Base-by-base conservation (phyloP, 2,797 vertebrate species). In the Ptychadena robeensis region DNA sequence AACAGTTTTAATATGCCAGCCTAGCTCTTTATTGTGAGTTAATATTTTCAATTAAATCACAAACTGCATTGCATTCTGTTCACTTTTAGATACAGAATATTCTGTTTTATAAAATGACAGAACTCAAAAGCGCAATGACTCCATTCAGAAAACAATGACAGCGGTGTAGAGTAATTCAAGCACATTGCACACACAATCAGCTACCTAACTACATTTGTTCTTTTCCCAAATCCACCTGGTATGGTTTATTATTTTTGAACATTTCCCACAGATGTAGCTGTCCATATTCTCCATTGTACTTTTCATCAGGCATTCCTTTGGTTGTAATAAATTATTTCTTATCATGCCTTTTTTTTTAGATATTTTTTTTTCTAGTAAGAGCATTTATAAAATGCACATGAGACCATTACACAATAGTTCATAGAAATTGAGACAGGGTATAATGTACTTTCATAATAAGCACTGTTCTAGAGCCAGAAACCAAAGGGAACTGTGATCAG, bases 1-100 rank as follows among this genome's bases (percentile, higher is more conserved):
- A 59, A 67, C 14, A 69, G 12, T 37, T 61, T 70, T 70, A 48
- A 69, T 73, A 73, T 61, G 32, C 59, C n/a, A 37, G 8, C 57
- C 53, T 37, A 7, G 31, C 15, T 53, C 37, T 57, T 74, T 25
- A 25, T 74, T 63, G 11, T 37, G 31, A 61, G n/a, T 61, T 25
- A 37, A 35, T 61, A 37, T 61, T 59, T 27, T 35, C 57, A 74
- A 63, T 37, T 74, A 48, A 44, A 22, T 27, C 28, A 48, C 38
- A 71, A 71, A 71, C 30, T 44, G 14, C 25, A 71, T 71, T 9
- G 40, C 38, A 44, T 40, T 37, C 32, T 67, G 35, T 14, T 25
- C 35, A 38, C 10, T 68, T 68, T 38, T 67, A 34, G 31, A 66
- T 31, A 22, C 32, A 67, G n/a, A 35, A 67, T 67, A 67, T 9